Evolutionary conservation across 2,888 invertebrate genomes (phyloP).

Genomic region (Drosophila atripex): DNA sequence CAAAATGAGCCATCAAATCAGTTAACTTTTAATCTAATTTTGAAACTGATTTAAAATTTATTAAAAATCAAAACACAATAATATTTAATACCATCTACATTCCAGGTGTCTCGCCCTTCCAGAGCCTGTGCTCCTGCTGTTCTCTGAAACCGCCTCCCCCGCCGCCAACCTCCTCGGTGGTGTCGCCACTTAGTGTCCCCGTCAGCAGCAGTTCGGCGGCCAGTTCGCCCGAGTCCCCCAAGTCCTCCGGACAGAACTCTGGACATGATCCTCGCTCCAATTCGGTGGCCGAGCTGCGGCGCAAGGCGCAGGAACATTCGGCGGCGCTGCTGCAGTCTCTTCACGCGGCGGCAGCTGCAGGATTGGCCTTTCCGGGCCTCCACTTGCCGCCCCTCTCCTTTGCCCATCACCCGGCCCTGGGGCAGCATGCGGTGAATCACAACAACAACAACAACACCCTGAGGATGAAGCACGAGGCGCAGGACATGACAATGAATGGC

Average conservation of each 20-base stretch:
- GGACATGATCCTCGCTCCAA: conserved; percentile 89
- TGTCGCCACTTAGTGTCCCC: conserved; percentile 79
- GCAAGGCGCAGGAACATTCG: conserved; percentile 97
- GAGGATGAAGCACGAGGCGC: conserved; percentile 81
- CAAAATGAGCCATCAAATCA: background rate
- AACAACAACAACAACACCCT: conserved; percentile 75
- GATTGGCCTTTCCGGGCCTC: conserved; percentile 84
- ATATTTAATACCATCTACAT: background rate
- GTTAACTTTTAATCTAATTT: background rate
- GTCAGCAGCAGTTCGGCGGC: conserved; percentile 79
- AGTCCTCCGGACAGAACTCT: conserved; percentile 59
- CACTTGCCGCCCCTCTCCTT: conserved; percentile 84
- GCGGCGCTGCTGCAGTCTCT: conserved; percentile 92
- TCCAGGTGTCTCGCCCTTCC: conserved; percentile 87
- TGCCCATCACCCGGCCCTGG: conserved; percentile 81
- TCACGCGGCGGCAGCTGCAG: conserved; percentile 85
- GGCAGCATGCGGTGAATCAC: conserved; percentile 56
- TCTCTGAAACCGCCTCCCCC: conserved; percentile 87
- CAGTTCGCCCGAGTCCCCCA: conserved; percentile 81
- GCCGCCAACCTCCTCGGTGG: conserved; percentile 64
- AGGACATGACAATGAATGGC: conserved; percentile 84
- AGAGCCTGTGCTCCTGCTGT: conserved; percentile 92
- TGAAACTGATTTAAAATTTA: background rate
- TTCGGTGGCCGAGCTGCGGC: conserved; percentile 95
- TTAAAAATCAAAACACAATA: background rate